Conservation (phyloP, 2,797 vertebrate species). For the Macroramphosus scolopax region DNA sequence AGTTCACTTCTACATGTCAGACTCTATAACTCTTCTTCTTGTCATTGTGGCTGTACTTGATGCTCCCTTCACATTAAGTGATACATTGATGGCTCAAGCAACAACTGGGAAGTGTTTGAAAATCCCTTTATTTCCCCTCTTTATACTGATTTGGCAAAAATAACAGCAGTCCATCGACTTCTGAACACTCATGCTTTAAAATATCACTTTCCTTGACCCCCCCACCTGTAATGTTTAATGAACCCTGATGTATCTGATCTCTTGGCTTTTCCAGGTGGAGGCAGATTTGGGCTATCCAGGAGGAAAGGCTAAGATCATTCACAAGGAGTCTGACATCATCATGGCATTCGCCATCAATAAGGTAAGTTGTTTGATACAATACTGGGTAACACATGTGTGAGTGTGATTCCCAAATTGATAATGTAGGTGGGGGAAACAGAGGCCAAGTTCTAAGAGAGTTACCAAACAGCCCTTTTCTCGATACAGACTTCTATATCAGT, state of each 20-base stretch:
- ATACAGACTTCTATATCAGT: too few species aligned
- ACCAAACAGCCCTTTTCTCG: too few species aligned
- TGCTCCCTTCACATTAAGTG: conserved; percentile 1
- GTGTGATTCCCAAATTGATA: too few species aligned
- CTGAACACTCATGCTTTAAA: neutral
- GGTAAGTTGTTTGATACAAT: conserved; percentile 70
- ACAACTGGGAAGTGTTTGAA: too few species aligned
- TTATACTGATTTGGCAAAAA: too few species aligned
- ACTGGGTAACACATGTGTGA: too few species aligned
- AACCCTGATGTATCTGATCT: conserved; percentile 11
- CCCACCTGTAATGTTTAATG: too few species aligned
- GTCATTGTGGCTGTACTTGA: conserved; percentile 5
- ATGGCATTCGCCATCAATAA: conserved; percentile 98
- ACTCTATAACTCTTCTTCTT: conserved; percentile 1
- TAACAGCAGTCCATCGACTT: neutral
- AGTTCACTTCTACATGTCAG: neutral
- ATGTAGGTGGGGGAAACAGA: too few species aligned
- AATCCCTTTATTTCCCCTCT: too few species aligned
- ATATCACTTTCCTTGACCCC: too few species aligned
- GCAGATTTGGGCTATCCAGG: conserved; percentile 98
- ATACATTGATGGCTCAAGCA: neutral
- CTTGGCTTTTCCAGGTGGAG: conserved; percentile 86
- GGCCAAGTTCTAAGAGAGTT: too few species aligned
- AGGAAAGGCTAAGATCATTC: conserved; percentile 95
- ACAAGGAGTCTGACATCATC: conserved; percentile 98